A percentile compares a stretch with the other conserved stretches of the same genome.
Conservation (phyloP, 2,797 vertebrate species). For the Varecia variegata region DNA sequence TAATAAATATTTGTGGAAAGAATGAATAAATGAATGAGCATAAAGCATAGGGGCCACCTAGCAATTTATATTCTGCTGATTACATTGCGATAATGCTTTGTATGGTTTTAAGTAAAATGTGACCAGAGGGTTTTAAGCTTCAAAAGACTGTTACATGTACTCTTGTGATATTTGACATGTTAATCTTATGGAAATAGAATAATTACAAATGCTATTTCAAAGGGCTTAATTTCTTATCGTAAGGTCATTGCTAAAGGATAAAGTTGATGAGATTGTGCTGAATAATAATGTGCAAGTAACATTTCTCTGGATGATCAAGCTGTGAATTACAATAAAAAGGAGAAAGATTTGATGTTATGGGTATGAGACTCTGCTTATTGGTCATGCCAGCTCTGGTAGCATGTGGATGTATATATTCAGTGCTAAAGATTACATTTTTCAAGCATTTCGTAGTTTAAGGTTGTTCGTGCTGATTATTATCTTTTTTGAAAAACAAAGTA, state of each 20-base stretch:
- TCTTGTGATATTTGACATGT: constrained; percentile 79
- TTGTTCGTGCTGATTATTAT: neutral
- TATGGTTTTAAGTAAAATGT: constrained; percentile 46
- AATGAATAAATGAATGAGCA: constrained; percentile 40
- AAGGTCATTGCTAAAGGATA: constrained; percentile 80
- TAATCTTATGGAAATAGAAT: constrained; percentile 84
- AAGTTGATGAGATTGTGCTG: constrained; percentile 68
- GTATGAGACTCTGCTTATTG: constrained; percentile 15
- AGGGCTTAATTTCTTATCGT: constrained; percentile 75
- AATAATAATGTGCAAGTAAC: constrained; percentile 66
- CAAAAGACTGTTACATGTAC: constrained; percentile 65
- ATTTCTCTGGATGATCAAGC: neutral
- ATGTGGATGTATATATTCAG: neutral
- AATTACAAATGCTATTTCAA: constrained; percentile 83
- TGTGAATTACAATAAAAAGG: neutral
- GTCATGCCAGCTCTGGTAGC: neutral
- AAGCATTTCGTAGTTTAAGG: neutral
- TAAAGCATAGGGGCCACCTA: neutral
- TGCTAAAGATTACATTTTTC: neutral
- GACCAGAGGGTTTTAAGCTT: constrained; percentile 64
- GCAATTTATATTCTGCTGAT: constrained; percentile 42
- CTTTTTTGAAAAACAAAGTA: neutral
- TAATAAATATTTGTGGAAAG: constrained; percentile 45
- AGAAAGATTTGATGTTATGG: constrained; percentile 11
- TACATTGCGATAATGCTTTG: constrained; percentile 46